These are phyloP conservation scores for Dromaius novaehollandiae DNA, from an alignment of 2,113 vertebrate genomes.

Conservation along the genomic window DNA sequence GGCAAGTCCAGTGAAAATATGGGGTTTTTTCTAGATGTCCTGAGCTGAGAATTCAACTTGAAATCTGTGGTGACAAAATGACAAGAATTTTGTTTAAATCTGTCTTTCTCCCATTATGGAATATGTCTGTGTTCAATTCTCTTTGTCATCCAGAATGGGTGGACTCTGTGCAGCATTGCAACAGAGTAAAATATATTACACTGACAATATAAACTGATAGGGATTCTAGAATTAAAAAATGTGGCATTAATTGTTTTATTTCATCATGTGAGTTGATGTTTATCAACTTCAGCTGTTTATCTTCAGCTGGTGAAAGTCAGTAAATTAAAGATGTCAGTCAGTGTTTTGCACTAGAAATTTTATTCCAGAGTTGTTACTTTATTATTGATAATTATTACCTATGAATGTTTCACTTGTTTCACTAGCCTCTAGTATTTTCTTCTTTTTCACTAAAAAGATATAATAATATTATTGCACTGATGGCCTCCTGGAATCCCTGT, in stretches of 20 bases:
- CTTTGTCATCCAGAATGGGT: background rate
- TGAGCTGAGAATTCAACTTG: background rate
- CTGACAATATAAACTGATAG: background rate
- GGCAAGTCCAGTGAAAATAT: background rate
- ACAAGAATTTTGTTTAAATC: background rate
- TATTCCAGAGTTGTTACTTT: background rate
- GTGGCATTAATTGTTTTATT: background rate
- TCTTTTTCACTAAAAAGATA: background rate
- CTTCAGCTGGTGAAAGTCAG: background rate
- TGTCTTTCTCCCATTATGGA: background rate
- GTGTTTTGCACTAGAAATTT: background rate
- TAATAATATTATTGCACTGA: background rate
- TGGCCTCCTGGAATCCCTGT: constrained; percentile 10
- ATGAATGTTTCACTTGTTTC: background rate
- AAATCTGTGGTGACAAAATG: background rate
- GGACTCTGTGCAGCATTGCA: background rate
- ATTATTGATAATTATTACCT: background rate
- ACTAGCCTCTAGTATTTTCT: background rate
- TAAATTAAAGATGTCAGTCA: background rate
- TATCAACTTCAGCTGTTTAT: background rate
- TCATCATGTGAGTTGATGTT: background rate
- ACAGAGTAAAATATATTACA: background rate
- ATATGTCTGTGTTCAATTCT: background rate
- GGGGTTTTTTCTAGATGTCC: background rate
- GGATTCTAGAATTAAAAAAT: background rate